Conservation (phyloP, 2,888 invertebrate species). For the Perizoma affinitatum region DNA sequence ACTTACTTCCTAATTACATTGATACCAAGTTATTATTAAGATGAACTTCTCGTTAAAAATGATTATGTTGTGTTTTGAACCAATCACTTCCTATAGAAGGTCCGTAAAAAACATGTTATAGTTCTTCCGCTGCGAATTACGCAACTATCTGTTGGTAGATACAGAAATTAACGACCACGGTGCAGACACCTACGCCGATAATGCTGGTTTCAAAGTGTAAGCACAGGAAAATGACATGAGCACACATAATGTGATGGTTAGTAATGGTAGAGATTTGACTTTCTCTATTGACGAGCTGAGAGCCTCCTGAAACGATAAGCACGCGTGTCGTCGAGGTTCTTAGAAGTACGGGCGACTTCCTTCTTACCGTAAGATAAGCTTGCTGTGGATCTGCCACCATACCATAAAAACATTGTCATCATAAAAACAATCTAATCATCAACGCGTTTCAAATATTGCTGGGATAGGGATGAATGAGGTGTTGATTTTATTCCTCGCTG, state of each 20-base stretch:
- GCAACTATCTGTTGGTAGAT: conserved; percentile 20
- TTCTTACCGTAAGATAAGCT: conserved; percentile 11
- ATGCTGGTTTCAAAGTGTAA: too few species aligned
- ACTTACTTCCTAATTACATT: conserved; percentile 9
- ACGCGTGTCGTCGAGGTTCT: conserved; percentile 30
- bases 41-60: conserved; percentile 11
- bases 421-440: too few species aligned
- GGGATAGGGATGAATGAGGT: too few species aligned
- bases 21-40: neutral
- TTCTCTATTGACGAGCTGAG: conserved; percentile 46
- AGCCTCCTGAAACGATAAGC: conserved; percentile 32
- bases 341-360: conserved; percentile 33
- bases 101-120: conserved; percentile 12
- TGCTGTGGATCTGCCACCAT: neutral
- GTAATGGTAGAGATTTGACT: conserved; percentile 31
- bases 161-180: neutral
- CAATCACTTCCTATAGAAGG: conserved; percentile 18
- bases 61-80: conserved; percentile 11
- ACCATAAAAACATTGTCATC: too few species aligned
- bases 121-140: conserved; percentile 25
- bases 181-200: too few species aligned
- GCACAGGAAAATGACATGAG: neutral
- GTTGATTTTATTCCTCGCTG: too few species aligned
- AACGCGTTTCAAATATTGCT: too few species aligned
- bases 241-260: neutral